A percentile compares a stretch with the other conserved stretches of the same genome.
These are phyloP conservation scores for Rapana venosa DNA, from an alignment of 2,888 invertebrate genomes.

Conservation along the genomic window DNA sequence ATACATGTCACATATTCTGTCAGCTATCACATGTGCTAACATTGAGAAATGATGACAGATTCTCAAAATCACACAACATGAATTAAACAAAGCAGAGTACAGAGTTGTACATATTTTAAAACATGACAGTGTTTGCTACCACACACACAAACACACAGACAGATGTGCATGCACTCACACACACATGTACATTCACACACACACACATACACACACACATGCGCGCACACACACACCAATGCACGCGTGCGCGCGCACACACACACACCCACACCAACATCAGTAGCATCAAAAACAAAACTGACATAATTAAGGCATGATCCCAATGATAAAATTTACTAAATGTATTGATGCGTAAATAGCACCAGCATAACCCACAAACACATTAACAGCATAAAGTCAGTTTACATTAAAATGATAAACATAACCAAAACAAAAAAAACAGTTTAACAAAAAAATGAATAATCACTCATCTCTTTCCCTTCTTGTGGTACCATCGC, in stretches of 20 bases:
- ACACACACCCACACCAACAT: too few species aligned
- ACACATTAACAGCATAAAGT: too few species aligned
- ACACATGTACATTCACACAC: background rate
- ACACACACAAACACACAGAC: conserved; percentile 8
- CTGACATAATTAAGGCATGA: too few species aligned
- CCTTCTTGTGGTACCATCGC: too few species aligned
- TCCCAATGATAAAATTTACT: too few species aligned
- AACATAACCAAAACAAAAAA: too few species aligned
- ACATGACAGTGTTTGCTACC: background rate
- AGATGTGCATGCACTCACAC: background rate
- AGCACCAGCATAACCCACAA: background rate
- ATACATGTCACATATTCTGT: background rate
- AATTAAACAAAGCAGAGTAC: background rate
- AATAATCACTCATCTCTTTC: too few species aligned
- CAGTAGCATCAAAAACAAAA: too few species aligned
- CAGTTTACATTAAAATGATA: too few species aligned
- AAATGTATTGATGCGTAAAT: background rate
- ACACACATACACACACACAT: background rate
- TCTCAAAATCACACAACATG: background rate
- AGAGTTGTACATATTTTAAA: too few species aligned
- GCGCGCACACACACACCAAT: background rate
- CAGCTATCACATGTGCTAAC: background rate
- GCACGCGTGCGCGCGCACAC: background rate
- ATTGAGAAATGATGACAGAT: background rate
- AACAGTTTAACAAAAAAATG: too few species aligned